Base-by-base conservation (phyloP, 2,797 vertebrate species). In the Kryptopterus vitreolus region DNA sequence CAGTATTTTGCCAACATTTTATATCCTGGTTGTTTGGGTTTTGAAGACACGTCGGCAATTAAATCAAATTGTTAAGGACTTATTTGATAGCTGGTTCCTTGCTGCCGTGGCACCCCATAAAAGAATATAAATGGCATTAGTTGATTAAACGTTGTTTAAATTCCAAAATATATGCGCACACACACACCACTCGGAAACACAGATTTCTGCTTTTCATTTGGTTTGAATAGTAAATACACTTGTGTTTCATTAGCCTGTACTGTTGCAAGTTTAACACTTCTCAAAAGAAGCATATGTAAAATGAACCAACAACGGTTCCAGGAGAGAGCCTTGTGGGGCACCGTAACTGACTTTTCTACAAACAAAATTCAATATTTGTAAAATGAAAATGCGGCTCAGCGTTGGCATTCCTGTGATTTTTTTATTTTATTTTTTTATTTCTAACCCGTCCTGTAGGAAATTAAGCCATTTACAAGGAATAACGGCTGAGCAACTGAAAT, bases 1-100 rank as follows among this genome's bases (percentile, higher is more conserved):
- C 57, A 48, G 29, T 48, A 75, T 43, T 57, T 55, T 48, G 57
- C 2, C 16, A 76, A 22, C 48, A 61, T 75, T 75, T 61, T 59
- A 31, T 46, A 29, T 3, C 29, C 38, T 7, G 26, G 33, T 26
- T 12, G 35, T 43, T n/a, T 26, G n/a, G 16, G n/a, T 74, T 11
- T 58, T 58, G 20, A 2, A n/a, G 20, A 55, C 12, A 35, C 20
- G n/a, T 55, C 10, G 0, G 48, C 69, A 31, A 11, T 22, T 53
- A 31, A 53, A 71, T 10, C 50, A 53, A 35, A n/a, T 24, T 6
- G 1, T 38, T 38, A n/a, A 18, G 26, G 31, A 74, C 26, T 18
- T 20, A 12, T 73, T 11, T 15, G 31, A 20, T 3, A 38, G n/a
- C 53, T 31, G 29, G 52, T 13, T n/a, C 55, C 22, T 58, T 38